Base-by-base conservation (phyloP, 2,888 invertebrate species). In the Anorthoa munda region DNA sequence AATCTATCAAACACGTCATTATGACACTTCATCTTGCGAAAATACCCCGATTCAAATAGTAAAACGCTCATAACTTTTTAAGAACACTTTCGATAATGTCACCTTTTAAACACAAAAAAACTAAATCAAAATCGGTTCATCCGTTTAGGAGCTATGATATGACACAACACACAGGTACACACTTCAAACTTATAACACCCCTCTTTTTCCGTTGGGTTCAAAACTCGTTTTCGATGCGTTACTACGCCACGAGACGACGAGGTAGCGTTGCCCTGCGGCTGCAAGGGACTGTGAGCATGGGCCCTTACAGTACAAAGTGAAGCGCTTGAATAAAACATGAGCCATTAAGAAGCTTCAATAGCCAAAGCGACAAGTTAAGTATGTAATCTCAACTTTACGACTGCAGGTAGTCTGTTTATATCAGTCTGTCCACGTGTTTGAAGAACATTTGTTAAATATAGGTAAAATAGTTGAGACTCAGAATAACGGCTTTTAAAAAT, bases 241-340 rank as follows among this genome's bases (percentile, higher is more conserved):
- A 45, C 39, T 7, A 15, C n/a, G 15, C 11, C 26, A 23, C 4
- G 21, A 2, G 1, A 26, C 15, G 4, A 45, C 3, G 12, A 45
- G n/a, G 11, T 12, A 13, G 13, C n/a, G 7, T 26, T 21, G 15
- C 13, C 9, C 18, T 31, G 18, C 56, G 45, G 17, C 12, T 2
- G 45, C 18, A 4, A 0, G 1, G 7, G 23, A 12, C n/a, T 17
- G 64, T 75, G 46, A n/a, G 65, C 4, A 17, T 1, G 56, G 39
- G 45, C 83, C 61, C 23, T 71, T 65, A 71, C 4, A 50, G 7
- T 31, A 50, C 4, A 31, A 56, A 39, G 48, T 60, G 21, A 51
- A 64, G 0, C 13, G 23, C 12, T 77, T 82, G 73, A 82, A 82
- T 82, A 81, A 82, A 77, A 69, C 26, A 84, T 84, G 31, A 69